phyloP scores from a whole-genome alignment of 2,888 invertebrate species.

The Tenthredo distinguenda region DNA sequence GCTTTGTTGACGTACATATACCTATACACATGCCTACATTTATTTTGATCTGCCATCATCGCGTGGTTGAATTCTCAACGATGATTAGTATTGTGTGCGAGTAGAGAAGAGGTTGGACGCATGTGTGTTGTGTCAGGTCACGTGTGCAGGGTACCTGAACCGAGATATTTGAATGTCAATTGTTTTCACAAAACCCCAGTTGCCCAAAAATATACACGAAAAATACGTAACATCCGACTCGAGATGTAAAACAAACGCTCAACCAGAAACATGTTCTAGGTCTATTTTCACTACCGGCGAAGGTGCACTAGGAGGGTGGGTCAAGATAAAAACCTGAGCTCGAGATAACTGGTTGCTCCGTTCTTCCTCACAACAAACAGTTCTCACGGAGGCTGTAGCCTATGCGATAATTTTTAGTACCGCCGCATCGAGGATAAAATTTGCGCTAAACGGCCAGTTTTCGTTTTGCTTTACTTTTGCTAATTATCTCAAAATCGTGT shows the following conservation, averaged over 20 bases:
- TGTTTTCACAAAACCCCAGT: constrained; percentile 16
- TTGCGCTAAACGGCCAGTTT: no score
- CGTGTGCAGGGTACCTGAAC: background rate
- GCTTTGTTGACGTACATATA: background rate
- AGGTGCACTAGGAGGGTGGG: background rate
- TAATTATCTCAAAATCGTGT: no score
- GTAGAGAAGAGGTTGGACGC: background rate
- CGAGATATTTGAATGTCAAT: constrained; percentile 1
- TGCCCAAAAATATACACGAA: constrained; percentile 5
- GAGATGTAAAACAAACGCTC: constrained; percentile 16
- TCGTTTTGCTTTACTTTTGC: no score
- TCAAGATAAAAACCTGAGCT: background rate
- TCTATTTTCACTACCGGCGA: background rate
- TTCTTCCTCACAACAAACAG: no score
- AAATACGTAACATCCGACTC: constrained; percentile 31
- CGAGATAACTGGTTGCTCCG: no score
- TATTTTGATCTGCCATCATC: constrained; percentile 31
- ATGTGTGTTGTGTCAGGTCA: background rate
- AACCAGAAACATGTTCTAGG: constrained; percentile 23
- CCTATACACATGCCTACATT: constrained; percentile 19
- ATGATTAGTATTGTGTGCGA: constrained; percentile 13
- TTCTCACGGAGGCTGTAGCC: no score
- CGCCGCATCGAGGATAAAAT: no score
- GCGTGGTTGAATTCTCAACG: background rate
- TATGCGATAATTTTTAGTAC: no score